Evolutionary conservation across 1,140 invertebrate genomes (phyloP).

Genomic region (Drosophila kikkawai): DNA sequence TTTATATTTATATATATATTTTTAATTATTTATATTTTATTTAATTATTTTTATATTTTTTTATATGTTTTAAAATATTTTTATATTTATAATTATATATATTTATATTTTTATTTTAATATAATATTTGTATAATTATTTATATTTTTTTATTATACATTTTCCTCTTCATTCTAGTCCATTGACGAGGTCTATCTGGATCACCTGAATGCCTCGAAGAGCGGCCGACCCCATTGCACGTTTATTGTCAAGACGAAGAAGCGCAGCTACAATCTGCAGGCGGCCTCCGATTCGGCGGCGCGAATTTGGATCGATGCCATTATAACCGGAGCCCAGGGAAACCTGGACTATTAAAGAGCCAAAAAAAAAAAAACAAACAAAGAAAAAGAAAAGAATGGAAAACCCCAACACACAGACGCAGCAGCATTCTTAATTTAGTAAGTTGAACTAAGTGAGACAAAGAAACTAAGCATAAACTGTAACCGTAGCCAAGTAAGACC

Average conservation of each 20-base stretch:
- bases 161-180: constrained; percentile 87
- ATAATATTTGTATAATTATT: too few species aligned
- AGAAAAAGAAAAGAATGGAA: background rate
- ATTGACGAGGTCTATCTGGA: constrained; percentile 99
- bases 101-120: too few species aligned
- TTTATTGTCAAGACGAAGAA: constrained; percentile 98
- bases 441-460: constrained; percentile 45
- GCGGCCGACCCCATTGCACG: constrained; percentile 94
- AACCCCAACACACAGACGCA: constrained; percentile 29
- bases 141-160: too few species aligned
- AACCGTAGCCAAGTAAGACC: constrained; percentile 52
- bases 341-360: constrained; percentile 76
- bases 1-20: too few species aligned
- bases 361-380: background rate
- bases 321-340: constrained; percentile 84
- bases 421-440: constrained; percentile 34
- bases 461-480: constrained; percentile 28
- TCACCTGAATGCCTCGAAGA: constrained; percentile 96
- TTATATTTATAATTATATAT: background rate
- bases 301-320: constrained; percentile 98
- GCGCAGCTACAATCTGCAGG: constrained; percentile 95
- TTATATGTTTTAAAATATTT: too few species aligned
- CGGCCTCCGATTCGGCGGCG: constrained; percentile 96
- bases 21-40: too few species aligned
- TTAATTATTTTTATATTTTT: too few species aligned